phyloP scores from a whole-genome alignment of 1,140 invertebrate genomes.

The Drosophila sp. region DNA sequence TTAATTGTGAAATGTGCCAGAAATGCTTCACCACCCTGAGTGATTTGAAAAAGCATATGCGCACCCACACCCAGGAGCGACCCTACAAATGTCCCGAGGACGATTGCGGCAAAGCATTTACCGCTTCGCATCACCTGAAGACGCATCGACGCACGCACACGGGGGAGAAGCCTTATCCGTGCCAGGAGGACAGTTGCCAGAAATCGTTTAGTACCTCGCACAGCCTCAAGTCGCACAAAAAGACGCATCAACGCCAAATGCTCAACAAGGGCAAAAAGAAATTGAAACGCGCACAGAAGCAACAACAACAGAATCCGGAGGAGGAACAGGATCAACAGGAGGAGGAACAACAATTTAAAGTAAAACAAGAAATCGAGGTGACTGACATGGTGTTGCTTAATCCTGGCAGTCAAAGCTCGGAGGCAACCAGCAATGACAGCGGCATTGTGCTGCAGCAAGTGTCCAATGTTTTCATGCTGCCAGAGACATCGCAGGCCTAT shows the following conservation, averaged over 20 bases:
- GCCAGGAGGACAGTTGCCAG: constrained; percentile 89
- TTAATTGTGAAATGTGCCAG: constrained; percentile 95
- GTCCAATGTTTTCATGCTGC: constrained; percentile 58
- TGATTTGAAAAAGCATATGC: constrained; percentile 96
- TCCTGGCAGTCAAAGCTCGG: constrained; percentile 58
- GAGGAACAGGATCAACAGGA: constrained; percentile 22
- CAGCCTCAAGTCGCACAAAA: constrained; percentile 91
- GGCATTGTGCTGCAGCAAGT: constrained; percentile 58
- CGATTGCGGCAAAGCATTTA: constrained; percentile 96
- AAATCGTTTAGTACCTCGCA: constrained; percentile 92
- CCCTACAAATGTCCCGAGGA: constrained; percentile 94
- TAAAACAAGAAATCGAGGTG: constrained; percentile 13
- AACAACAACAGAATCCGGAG: constrained; percentile 15
- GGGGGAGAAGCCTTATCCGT: constrained; percentile 91
- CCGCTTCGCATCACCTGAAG: constrained; percentile 96
- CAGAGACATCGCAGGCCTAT: constrained; percentile 87
- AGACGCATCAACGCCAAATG: constrained; percentile 86
- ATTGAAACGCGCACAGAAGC: constrained; percentile 40
- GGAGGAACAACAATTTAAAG: constrained; percentile 3
- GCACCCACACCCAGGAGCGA: constrained; percentile 96
- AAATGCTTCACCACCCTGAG: constrained; percentile 97
- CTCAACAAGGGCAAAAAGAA: constrained; percentile 71
- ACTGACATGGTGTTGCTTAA: constrained; percentile 55
- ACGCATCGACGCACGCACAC: constrained; percentile 87
- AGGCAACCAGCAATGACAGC: constrained; percentile 67